phyloP scores from a whole-genome alignment of 2,113 vertebrate species.

The Cavia aperea region DNA sequence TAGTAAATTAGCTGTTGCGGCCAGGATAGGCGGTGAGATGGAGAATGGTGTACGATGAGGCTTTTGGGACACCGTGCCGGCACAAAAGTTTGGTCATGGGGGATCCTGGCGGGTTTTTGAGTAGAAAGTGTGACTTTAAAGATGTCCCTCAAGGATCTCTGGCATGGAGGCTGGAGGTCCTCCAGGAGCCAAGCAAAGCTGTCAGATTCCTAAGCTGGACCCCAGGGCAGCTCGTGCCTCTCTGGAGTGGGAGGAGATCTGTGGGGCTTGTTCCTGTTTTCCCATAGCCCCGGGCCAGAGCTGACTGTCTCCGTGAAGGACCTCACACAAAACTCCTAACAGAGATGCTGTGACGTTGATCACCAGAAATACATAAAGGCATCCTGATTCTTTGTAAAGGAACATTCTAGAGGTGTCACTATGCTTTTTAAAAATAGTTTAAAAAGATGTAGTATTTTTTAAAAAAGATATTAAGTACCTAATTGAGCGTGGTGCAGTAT shows the following conservation, averaged over 20 bases:
- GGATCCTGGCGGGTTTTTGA: background rate
- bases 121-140: background rate
- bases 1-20: background rate
- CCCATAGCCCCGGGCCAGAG: background rate
- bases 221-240: background rate
- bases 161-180: background rate
- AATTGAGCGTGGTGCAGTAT: background rate
- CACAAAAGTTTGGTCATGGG: background rate
- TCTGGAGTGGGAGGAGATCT: background rate
- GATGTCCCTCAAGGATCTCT: background rate
- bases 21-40: background rate
- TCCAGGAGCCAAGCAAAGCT: background rate
- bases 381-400: background rate
- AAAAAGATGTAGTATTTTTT: constrained; percentile 3
- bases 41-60: background rate
- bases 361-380: background rate
- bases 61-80: background rate
- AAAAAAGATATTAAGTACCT: constrained; percentile 25
- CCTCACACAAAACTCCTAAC: background rate
- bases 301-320: background rate
- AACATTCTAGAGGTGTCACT: constrained; percentile 17
- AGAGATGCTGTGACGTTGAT: background rate
- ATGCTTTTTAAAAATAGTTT: background rate
- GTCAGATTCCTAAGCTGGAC: background rate
- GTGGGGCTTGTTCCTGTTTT: background rate